These are phyloP conservation scores for Brachyrhaphis roseni DNA, from an alignment of 2,797 vertebrate species.

Conservation along the genomic window DNA sequence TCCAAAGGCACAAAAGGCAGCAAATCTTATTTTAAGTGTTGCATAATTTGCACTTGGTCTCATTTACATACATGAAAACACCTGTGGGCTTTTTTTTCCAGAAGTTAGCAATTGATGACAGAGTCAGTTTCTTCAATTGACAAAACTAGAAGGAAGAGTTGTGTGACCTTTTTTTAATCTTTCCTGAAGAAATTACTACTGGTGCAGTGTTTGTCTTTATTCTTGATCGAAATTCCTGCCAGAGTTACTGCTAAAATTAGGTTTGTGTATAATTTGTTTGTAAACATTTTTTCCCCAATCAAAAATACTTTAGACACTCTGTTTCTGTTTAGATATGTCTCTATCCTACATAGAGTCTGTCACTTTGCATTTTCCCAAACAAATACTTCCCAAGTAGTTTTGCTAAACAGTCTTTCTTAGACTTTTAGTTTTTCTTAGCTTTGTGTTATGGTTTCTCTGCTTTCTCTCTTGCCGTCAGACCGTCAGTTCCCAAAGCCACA, in stretches of 20 bases:
- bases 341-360: background rate
- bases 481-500: no score
- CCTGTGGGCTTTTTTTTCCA: no score
- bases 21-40: background rate
- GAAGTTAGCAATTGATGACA: background rate
- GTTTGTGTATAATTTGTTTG: background rate
- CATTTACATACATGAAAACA: background rate
- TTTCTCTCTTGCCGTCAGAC: background rate
- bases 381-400: background rate
- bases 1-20: background rate
- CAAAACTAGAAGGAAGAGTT: background rate
- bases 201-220: background rate
- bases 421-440: background rate
- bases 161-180: background rate
- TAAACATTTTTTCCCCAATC: background rate
- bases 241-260: background rate
- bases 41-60: background rate
- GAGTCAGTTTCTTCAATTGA: background rate
- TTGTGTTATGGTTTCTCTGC: background rate
- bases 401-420: background rate
- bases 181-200: background rate
- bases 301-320: background rate
- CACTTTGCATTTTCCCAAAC: background rate
- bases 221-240: background rate
- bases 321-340: background rate